Conservation (phyloP, 2,797 vertebrate genomes). For the Artibeus lituratus region DNA sequence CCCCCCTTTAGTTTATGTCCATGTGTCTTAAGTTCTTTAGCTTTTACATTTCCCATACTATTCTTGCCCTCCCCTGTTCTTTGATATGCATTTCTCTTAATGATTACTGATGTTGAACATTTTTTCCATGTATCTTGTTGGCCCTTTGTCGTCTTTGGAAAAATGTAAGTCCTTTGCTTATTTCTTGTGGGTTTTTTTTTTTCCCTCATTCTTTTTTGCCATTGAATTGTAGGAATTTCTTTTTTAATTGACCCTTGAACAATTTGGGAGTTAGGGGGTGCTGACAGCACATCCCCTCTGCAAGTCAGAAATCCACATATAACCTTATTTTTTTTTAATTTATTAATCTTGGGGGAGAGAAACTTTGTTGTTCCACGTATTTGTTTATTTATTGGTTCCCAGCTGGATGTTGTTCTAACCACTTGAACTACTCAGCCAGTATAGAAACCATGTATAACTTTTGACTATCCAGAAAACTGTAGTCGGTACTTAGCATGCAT, state of each 20-base stretch:
- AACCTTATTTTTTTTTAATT: too few relatives aligned
- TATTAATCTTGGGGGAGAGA: too few relatives aligned
- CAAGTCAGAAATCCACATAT: neutral
- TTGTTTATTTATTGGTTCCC: too few relatives aligned
- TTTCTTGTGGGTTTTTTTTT: neutral
- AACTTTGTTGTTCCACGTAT: too few relatives aligned
- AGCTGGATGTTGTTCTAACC: too few relatives aligned
- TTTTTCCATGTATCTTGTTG: neutral
- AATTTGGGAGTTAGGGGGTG: neutral
- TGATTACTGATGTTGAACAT: neutral
- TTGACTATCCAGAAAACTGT: neutral
- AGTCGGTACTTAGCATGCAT: neutral
- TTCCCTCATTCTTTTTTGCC: neutral
- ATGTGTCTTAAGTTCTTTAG: too few relatives aligned
- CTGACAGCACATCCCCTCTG: neutral
- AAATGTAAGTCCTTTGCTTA: neutral
- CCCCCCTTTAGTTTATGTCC: too few relatives aligned
- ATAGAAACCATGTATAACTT: neutral
- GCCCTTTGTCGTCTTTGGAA: neutral
- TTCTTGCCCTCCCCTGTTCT: too few relatives aligned
- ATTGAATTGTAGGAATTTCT: neutral
- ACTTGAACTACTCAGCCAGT: too few relatives aligned
- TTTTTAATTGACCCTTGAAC: neutral
- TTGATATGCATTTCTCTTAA: constrained; percentile 19
- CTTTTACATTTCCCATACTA: too few relatives aligned